phyloP scores from a whole-genome alignment of 1,140 invertebrate genomes.

The Drosophila burlai region DNA sequence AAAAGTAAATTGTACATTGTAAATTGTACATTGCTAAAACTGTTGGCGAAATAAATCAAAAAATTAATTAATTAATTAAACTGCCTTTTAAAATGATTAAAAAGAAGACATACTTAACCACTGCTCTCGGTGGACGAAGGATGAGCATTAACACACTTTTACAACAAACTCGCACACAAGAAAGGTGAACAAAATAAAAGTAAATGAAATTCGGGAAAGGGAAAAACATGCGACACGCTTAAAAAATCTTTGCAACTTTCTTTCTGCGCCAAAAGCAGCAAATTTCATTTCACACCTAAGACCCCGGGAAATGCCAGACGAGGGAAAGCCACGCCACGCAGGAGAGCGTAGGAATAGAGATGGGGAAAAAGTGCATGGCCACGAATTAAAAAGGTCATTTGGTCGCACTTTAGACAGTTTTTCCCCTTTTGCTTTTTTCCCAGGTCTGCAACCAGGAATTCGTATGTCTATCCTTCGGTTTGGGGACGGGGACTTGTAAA shows the following conservation, averaged over 20 bases:
- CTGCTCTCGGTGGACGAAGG: neutral
- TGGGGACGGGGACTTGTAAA: conserved; percentile 42
- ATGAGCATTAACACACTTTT: conserved; percentile 68
- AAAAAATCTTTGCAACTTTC: conserved; percentile 81
- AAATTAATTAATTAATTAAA: too few relatives aligned
- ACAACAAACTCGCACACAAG: conserved; percentile 24
- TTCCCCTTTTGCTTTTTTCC: conserved; percentile 4
- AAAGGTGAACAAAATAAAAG: conserved; percentile 15
- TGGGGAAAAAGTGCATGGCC: conserved; percentile 71
- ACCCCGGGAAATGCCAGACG: conserved; percentile 36
- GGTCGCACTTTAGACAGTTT: conserved; percentile 73
- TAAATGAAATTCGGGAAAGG: conserved; percentile 10
- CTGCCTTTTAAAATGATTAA: neutral
- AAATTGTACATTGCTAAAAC: too few relatives aligned
- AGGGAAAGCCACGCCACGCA: conserved; percentile 14
- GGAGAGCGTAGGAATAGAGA: neutral
- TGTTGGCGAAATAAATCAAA: too few relatives aligned
- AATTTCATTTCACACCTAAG: conserved; percentile 78
- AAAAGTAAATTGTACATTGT: too few relatives aligned
- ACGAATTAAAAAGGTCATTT: conserved; percentile 83
- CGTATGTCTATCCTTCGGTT: conserved; percentile 8
- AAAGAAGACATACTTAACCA: neutral
- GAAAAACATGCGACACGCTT: conserved; percentile 68
- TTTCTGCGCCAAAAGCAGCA: conserved; percentile 77
- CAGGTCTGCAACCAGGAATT: neutral